Base-by-base conservation (phyloP, 2,888 invertebrate genomes). In the Zonitis immaculata region DNA sequence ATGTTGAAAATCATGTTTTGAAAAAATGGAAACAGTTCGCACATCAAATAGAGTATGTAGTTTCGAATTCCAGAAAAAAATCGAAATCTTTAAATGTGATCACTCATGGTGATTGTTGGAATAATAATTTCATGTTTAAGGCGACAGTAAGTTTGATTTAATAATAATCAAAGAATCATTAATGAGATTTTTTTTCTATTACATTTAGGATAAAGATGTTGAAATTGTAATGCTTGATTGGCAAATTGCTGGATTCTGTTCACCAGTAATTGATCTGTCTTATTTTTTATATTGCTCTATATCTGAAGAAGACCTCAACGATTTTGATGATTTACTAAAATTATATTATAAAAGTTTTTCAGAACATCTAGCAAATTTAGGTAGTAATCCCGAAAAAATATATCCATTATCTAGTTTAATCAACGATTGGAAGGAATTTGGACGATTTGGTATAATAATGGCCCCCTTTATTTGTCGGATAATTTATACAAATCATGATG, bases 101-200 rank as follows among this genome's bases (percentile, higher is more conserved):
- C 22, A n/a, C 35, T 1, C 58, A 58, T 28, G 55, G 52, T 3
- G 58, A 58, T 50, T 27, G 43, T 12, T 52, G 55, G 51, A 50
- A 43, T 11, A 51, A 50, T 20, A 39, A 39, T 20, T 20, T 39
- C 6, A 18, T 20, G 20, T 39, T 39, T 39, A 9, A 39, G 9
- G 8, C 18, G 8, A 32, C 32, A 12, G 32, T 32, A 32, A 32
- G 32, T 32, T 32, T 14, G 3, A 32, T 1, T 35, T 35, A 7
- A 14, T 8, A 1, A 5, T 14, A 14, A 32, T 14, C 1, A 32
- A 32, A 14, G 12, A n/a, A 32, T 32, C 14, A 14, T 14, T 32
- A 30, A n/a, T n/a, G n/a, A n/a, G n/a, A n/a, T n/a, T n/a, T n/a
- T n/a, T n/a, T n/a, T n/a, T n/a, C n/a, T n/a, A n/a, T n/a, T 14